Evolutionary conservation across 2,113 vertebrate genomes (phyloP).

Genomic region (Heterocephalus glaber): DNA sequence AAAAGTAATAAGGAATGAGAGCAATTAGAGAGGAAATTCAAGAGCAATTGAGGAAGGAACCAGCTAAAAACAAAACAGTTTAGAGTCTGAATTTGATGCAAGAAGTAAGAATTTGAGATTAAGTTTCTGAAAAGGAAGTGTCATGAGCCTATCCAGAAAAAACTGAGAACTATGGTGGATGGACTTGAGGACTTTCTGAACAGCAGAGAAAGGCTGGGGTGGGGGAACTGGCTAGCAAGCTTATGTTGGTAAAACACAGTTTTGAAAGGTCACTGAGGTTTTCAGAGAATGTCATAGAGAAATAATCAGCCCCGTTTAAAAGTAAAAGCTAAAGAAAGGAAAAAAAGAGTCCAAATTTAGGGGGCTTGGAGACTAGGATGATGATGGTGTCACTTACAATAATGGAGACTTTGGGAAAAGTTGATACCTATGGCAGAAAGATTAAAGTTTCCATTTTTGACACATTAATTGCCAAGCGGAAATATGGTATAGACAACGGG

Average conservation of each 20-base stretch:
- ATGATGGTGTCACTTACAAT: background rate
- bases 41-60: conserved; percentile 42
- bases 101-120: conserved; percentile 25
- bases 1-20: conserved; percentile 69
- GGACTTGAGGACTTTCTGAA: background rate
- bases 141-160: background rate
- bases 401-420: conserved; percentile 34
- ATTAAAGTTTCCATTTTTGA: conserved; percentile 22
- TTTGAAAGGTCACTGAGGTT: background rate
- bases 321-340: background rate
- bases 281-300: background rate
- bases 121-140: background rate
- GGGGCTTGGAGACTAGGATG: background rate
- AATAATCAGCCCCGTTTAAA: conserved; percentile 13
- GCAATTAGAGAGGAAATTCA: conserved; percentile 52
- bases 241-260: background rate
- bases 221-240: background rate
- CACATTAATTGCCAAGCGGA: conserved; percentile 6
- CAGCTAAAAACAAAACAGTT: conserved; percentile 36
- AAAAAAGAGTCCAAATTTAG: background rate
- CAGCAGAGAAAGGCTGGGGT: background rate
- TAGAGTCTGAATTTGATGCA: background rate
- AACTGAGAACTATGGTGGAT: background rate
- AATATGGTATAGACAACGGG: background rate
- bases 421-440: background rate